Evolutionary conservation across 2,113 vertebrate genomes (phyloP), one percentile per base, ranked within the genome.

Genomic region (Microcebus tavaratra): DNA sequence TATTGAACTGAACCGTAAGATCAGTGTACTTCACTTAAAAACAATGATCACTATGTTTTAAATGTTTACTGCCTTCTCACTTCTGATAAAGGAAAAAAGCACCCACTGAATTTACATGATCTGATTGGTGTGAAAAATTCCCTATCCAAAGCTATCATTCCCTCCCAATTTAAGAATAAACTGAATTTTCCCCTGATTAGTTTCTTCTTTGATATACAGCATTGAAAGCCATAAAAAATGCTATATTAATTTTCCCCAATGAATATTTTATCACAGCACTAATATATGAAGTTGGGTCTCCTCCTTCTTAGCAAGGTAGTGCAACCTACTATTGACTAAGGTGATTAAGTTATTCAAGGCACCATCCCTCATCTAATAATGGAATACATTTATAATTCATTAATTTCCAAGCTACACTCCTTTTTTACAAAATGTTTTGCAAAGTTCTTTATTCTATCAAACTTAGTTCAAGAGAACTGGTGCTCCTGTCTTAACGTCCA

Each of bases 131-230:
- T 90, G 70, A 82, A 88, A 92, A 94, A 10, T 39, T 59, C 50
- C 31, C 89, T 68, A 36, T 18, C 57, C 39, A 48, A 76, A 96
- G 92, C 34, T 39, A 57, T 36, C 29, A 61, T 88, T 95, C 36
- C 45, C 42, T 23, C 81, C 23, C 81, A 85, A 76, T 21, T 80
- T 70, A 92, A 87, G 48, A 84, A 93, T 70, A 42, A 73, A 88
- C 18, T 61, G 8, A 20, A 48, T 63, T 65, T 50, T 20, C 27
- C 27, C 72, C 31, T 13, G 13, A 59, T 50, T 81, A 34, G 36
- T 91, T 88, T 95, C 53, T 90, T 68, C 55, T 80, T 92, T 94
- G 53, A 88, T 31, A 72, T 9, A 91, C 55, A 94, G 13, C 27
- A 63, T 15, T 61, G 48, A 67, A 90, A 92, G 29, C 42, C 14